phyloP scores from a whole-genome alignment of 2,113 vertebrate species.

The Pseudorectes ferrugineus region DNA sequence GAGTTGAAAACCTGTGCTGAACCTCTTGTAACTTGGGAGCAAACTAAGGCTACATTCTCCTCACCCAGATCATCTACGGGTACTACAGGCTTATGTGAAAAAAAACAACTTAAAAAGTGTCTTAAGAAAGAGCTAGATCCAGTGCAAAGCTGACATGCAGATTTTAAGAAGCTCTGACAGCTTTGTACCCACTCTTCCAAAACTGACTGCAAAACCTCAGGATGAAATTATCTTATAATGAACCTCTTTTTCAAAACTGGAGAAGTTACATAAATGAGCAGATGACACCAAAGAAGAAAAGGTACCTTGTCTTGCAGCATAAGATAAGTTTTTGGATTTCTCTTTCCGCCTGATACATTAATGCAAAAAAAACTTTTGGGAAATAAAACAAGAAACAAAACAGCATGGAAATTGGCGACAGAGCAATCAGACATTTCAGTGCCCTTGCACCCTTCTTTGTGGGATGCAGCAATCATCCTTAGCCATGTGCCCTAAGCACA shows the following conservation, averaged over 20 bases:
- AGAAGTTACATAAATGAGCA: not conserved
- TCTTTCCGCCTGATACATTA: not conserved
- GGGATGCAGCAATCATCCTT: not conserved
- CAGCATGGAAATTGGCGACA: not conserved
- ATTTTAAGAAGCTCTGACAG: not conserved
- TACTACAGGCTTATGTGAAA: not conserved
- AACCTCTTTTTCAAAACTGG: not conserved
- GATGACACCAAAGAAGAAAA: not conserved
- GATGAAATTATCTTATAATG: not conserved
- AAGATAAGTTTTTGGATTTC: not conserved
- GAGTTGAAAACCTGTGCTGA: not conserved
- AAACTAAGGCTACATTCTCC: not conserved
- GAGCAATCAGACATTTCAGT: not conserved
- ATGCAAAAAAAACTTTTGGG: not conserved
- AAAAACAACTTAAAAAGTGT: not conserved
- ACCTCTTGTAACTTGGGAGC: not conserved
- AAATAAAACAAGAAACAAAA: not conserved
- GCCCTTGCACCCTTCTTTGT: not conserved
- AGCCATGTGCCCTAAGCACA: not conserved
- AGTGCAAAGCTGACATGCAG: not conserved
- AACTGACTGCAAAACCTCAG: not conserved
- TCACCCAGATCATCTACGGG: not conserved
- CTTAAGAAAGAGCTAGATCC: not conserved
- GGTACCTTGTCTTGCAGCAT: not conserved
- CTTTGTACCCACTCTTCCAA: not conserved